phyloP scores from a whole-genome alignment of 1,140 invertebrate species.

The Euglossa dilemma region DNA sequence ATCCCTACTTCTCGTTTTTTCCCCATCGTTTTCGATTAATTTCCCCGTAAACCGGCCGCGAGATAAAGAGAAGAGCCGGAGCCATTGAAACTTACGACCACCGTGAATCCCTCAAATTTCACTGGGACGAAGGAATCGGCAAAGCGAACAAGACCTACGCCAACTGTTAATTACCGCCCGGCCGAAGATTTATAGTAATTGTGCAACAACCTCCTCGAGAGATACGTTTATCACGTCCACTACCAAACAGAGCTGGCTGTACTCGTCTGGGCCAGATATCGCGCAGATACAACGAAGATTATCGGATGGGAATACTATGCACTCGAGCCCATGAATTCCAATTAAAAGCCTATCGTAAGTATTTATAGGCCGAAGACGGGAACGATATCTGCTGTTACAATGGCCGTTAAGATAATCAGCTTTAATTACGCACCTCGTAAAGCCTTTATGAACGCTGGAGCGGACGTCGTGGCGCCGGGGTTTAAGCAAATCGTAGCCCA shows the following conservation, averaged over 20 bases:
- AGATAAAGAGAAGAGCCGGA: neutral
- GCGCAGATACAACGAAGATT: slow-evolving; percentile 30
- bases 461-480: neutral
- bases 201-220: neutral
- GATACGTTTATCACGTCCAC: slow-evolving; percentile 34
- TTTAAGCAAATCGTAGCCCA: neutral
- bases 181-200: slow-evolving; percentile 28
- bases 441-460: slow-evolving; percentile 41
- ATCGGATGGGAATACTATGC: slow-evolving; percentile 34
- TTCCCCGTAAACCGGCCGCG: too few relatives aligned
- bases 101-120: neutral
- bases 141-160: neutral
- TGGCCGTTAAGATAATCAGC: slow-evolving; percentile 58
- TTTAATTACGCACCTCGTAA: slow-evolving; percentile 64
- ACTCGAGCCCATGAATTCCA: slow-evolving; percentile 41
- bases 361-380: slow-evolving; percentile 51
- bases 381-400: slow-evolving; percentile 49
- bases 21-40: too few relatives aligned
- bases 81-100: neutral
- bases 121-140: neutral
- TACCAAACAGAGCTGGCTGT: slow-evolving; percentile 13
- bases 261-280: slow-evolving; percentile 27
- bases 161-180: slow-evolving; percentile 24
- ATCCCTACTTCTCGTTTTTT: too few relatives aligned
- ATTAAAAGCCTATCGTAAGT: slow-evolving; percentile 49